phyloP scores from a whole-genome alignment of 2,797 vertebrate species.

The Macroramphosus scolopax region DNA sequence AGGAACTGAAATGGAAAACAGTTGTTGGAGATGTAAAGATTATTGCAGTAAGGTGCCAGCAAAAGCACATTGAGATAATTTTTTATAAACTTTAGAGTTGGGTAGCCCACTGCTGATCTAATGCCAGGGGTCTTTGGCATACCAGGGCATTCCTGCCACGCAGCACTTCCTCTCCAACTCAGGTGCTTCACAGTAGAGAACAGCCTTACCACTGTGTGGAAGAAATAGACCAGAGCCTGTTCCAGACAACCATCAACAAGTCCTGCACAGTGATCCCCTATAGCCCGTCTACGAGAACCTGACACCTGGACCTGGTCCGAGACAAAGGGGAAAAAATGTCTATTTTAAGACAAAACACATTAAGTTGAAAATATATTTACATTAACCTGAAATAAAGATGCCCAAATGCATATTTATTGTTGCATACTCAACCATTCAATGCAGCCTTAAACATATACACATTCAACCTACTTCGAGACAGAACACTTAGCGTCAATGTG shows the following conservation, averaged over 20 bases:
- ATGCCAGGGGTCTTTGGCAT: conserved; percentile 41
- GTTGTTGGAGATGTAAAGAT: conserved; percentile 7
- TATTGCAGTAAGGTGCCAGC: conserved; percentile 15
- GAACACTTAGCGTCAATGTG: too few relatives aligned
- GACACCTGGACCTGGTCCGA: conserved; percentile 10
- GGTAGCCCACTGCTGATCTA: conserved; percentile 21
- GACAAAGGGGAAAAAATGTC: conserved; percentile 1
- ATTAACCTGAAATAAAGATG: not conserved
- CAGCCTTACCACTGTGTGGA: conserved; percentile 42
- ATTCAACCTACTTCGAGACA: not conserved
- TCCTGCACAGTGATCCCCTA: conserved; percentile 7
- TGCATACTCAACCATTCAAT: not conserved
- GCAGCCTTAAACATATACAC: too few relatives aligned
- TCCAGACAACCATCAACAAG: conserved; percentile 20
- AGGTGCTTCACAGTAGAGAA: conserved; percentile 43
- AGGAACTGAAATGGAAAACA: conserved; percentile 16
- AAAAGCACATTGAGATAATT: conserved; percentile 37
- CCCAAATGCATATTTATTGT: conserved; percentile 2
- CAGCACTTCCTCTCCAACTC: conserved; percentile 39
- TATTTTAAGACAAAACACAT: not conserved
- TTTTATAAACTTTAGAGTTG: conserved; percentile 28
- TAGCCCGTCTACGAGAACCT: not conserved
- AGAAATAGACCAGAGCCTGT: conserved; percentile 44
- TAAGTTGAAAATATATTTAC: not conserved
- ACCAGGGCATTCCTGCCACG: conserved; percentile 45